Percentiles rank a stretch among this genome's conserved stretches.
These are phyloP conservation scores for Aptenodytes patagonicus DNA, from an alignment of 2,113 vertebrate species.

Conservation along the genomic window DNA sequence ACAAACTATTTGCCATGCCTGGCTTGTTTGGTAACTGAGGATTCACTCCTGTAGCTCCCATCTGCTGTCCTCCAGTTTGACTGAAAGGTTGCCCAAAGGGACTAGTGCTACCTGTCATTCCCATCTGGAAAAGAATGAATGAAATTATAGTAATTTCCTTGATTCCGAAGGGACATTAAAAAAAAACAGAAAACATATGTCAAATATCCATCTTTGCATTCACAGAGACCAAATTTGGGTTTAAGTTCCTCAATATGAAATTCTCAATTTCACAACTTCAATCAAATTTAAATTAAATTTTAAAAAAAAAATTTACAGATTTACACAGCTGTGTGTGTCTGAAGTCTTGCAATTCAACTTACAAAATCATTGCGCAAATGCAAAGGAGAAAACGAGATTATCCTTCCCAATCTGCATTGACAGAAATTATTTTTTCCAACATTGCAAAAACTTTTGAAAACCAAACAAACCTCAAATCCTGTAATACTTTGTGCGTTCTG, in stretches of 20 bases:
- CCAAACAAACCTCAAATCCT: not conserved
- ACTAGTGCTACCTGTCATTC: conserved; percentile 86
- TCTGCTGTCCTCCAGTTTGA: conserved; percentile 88
- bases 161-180: not conserved
- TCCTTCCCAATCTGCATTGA: not conserved
- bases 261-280: not conserved
- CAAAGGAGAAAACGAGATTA: not conserved
- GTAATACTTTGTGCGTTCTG: not conserved
- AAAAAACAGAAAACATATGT: not conserved
- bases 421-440: not conserved
- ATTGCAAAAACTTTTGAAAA: not conserved
- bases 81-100: conserved; percentile 91
- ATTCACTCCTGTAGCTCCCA: conserved; percentile 86
- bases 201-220: not conserved
- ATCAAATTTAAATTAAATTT: not conserved
- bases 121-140: conserved; percentile 82
- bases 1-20: conserved; percentile 87
- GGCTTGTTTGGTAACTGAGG: conserved; percentile 89
- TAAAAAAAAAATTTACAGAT: not conserved
- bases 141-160: not conserved
- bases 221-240: not conserved
- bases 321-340: not conserved
- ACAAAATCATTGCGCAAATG: not conserved
- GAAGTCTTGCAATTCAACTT: not conserved
- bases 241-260: not conserved